phyloP scores from a whole-genome alignment of 2,888 invertebrate genomes.

The Sipha maydis region DNA sequence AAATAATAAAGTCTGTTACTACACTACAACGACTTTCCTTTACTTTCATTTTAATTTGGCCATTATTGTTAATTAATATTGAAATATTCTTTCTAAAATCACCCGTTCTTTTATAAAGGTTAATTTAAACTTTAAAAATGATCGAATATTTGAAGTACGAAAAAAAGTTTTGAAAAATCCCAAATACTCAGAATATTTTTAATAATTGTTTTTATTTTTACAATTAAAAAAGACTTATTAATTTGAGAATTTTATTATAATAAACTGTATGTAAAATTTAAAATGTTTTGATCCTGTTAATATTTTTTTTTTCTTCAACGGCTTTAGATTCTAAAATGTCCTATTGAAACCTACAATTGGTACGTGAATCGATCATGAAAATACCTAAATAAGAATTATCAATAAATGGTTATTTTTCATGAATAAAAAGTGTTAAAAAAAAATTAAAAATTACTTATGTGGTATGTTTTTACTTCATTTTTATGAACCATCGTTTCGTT shows the following conservation, averaged over 20 bases:
- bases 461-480: background rate
- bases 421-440: background rate
- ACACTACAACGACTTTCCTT: background rate
- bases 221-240: background rate
- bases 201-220: background rate
- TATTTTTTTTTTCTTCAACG: too few species aligned
- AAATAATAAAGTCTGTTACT: conserved; percentile 6
- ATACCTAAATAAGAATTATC: too few species aligned
- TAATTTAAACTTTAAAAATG: background rate
- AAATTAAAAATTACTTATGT: background rate
- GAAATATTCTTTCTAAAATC: background rate
- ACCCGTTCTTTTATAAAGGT: background rate
- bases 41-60: background rate
- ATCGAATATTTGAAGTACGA: background rate
- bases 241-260: background rate
- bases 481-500: background rate
- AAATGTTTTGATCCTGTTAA: background rate
- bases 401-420: too few species aligned
- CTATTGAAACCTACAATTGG: too few species aligned
- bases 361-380: too few species aligned
- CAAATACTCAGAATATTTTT: too few species aligned
- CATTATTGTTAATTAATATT: background rate
- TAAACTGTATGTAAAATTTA: background rate
- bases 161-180: background rate
- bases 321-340: too few species aligned